These are phyloP conservation scores for Zootermopsis nevadensis DNA, from an alignment of 2,888 invertebrate genomes.

Conservation along the genomic window DNA sequence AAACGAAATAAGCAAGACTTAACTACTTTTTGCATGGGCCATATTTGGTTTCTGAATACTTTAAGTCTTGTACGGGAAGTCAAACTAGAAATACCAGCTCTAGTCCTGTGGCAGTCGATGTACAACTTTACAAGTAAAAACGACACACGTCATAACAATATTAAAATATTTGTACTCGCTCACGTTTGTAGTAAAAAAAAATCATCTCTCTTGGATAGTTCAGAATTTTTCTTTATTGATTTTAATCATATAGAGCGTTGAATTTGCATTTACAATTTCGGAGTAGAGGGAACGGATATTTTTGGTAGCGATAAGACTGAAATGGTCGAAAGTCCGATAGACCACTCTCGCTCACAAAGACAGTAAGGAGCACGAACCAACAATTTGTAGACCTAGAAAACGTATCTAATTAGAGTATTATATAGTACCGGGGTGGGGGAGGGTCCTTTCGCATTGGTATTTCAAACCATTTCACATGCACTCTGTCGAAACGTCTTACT, in stretches of 20 bases:
- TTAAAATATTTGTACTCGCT: too few species aligned
- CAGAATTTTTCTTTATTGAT: too few species aligned
- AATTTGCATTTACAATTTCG: too few species aligned
- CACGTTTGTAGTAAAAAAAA: too few species aligned
- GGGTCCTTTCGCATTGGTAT: slow-evolving; percentile 20
- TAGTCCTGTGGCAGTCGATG: neutral
- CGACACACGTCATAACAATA: neutral
- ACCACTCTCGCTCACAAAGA: neutral
- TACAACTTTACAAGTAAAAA: neutral
- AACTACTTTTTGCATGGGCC: neutral
- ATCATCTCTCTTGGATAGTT: too few species aligned
- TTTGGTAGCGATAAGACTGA: too few species aligned
- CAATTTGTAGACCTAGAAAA: slow-evolving; percentile 22
- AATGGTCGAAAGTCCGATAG: neutral
- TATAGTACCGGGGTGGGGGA: too few species aligned
- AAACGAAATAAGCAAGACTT: neutral
- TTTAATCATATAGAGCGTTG: too few species aligned
- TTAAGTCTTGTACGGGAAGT: neutral
- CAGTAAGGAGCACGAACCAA: neutral
- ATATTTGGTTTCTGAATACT: slow-evolving; percentile 4
- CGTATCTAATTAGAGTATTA: slow-evolving; percentile 30
- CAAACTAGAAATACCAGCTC: slow-evolving; percentile 25
- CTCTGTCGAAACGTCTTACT: slow-evolving; percentile 21
- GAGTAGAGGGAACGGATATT: too few species aligned
- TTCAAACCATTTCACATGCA: slow-evolving; percentile 7